phyloP scores from a whole-genome alignment of 2,888 invertebrate species.

The Osmoderma eremita region DNA sequence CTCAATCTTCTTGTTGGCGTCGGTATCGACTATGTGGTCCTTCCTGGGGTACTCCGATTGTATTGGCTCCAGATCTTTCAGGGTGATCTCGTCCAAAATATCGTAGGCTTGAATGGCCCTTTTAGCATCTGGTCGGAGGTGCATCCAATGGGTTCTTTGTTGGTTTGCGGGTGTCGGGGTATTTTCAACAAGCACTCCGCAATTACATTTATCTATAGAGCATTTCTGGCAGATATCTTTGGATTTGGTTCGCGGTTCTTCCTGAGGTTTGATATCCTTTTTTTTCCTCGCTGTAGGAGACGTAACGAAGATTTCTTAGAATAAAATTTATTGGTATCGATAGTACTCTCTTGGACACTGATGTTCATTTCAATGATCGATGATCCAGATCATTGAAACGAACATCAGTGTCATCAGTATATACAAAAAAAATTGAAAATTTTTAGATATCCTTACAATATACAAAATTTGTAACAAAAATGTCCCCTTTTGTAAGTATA shows the following conservation, averaged over 20 bases:
- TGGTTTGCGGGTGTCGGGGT: background rate
- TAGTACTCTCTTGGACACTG: background rate
- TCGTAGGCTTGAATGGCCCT: conserved; percentile 46
- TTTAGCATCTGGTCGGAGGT: conserved; percentile 29
- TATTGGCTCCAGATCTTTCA: conserved; percentile 48
- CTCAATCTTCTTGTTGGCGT: conserved; percentile 38
- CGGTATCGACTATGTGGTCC: conserved; percentile 42
- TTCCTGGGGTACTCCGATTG: conserved; percentile 52
- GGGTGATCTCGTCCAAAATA: conserved; percentile 48
- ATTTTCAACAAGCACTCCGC: conserved; percentile 39
- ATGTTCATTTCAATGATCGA: too few species aligned
- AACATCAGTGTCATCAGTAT: too few species aligned
- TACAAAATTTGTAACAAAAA: too few species aligned
- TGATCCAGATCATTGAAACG: too few species aligned
- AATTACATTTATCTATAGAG: conserved; percentile 28
- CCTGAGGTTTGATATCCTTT: conserved; percentile 1
- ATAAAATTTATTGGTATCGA: background rate
- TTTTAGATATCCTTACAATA: too few species aligned
- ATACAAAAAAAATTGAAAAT: too few species aligned
- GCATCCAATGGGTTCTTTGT: conserved; percentile 39
- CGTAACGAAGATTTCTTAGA: background rate
- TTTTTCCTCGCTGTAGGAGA: background rate
- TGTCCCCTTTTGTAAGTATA: too few species aligned
- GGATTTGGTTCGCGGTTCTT: background rate
- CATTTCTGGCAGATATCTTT: conserved; percentile 19